Evolutionary conservation across 2,113 vertebrate species (phyloP).

Genomic region (Rhea americana): DNA sequence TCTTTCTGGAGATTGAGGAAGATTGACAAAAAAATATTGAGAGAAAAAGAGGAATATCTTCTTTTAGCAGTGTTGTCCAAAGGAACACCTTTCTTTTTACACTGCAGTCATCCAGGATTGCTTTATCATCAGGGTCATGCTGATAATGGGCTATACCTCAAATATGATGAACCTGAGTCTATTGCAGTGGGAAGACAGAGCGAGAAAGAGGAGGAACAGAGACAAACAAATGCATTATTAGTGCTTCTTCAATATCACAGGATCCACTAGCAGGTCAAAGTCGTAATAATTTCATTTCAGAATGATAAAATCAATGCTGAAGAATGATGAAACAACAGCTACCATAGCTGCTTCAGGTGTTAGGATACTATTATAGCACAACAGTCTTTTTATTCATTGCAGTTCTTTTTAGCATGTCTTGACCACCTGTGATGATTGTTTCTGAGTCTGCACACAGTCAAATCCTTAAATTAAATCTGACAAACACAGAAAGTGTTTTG

Average conservation of each 20-base stretch:
- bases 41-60: neutral
- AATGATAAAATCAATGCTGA: conserved; percentile 17
- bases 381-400: conserved; percentile 17
- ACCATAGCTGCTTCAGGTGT: neutral
- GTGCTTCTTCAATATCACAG: neutral
- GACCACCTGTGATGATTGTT: conserved; percentile 38
- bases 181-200: neutral
- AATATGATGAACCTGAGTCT: neutral
- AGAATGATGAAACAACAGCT: conserved; percentile 7
- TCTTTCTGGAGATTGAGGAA: neutral
- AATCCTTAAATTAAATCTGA: conserved; percentile 69
- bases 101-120: neutral
- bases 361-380: neutral
- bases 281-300: conserved; percentile 15
- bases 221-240: neutral
- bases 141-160: neutral
- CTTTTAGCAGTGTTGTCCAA: neutral
- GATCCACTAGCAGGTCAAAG: neutral
- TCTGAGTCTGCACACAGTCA: neutral
- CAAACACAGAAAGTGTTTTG: conserved; percentile 19
- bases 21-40: neutral
- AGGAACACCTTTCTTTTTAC: neutral
- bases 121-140: neutral
- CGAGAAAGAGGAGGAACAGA: neutral
- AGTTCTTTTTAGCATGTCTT: conserved; percentile 14